phyloP scores from a whole-genome alignment of 2,797 vertebrate genomes.

The Alcedo atthis region DNA sequence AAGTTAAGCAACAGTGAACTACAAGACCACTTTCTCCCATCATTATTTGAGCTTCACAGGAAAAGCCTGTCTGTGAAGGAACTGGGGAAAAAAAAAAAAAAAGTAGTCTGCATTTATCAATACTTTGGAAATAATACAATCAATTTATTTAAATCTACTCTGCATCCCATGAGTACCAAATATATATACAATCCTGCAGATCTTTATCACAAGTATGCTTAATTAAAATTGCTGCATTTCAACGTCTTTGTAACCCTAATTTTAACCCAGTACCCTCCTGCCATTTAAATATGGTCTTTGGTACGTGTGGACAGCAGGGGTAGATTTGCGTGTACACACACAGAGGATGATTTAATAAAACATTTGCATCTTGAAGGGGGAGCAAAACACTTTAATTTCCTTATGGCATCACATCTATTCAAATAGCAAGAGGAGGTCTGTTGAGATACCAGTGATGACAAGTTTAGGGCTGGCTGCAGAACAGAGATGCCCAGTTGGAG shows the following conservation, averaged over 20 bases:
- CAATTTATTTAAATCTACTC: not conserved
- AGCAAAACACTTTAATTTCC: not conserved
- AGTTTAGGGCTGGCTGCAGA: not conserved
- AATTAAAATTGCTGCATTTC: not conserved
- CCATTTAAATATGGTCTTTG: not conserved
- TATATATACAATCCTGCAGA: not conserved
- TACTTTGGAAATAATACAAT: not conserved
- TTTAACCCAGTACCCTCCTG: not conserved
- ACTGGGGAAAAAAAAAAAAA: rapidly evolving
- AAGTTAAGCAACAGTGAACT: not conserved
- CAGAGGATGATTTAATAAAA: not conserved
- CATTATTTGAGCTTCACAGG: not conserved
- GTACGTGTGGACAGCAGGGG: not conserved
- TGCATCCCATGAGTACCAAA: not conserved
- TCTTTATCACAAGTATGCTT: not conserved
- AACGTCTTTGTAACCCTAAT: not conserved
- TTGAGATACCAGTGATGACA: rapidly evolving
- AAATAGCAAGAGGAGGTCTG: not conserved
- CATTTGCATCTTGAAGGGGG: not conserved
- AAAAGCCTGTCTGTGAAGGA: not conserved
- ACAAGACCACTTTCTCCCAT: rapidly evolving
- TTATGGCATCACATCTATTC: rapidly evolving
- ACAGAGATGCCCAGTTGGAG: rapidly evolving
- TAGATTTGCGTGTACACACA: too few species aligned
- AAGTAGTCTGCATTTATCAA: not conserved